phyloP scores from a whole-genome alignment of 2,113 vertebrate species.

The Plestiodon gilberti region DNA sequence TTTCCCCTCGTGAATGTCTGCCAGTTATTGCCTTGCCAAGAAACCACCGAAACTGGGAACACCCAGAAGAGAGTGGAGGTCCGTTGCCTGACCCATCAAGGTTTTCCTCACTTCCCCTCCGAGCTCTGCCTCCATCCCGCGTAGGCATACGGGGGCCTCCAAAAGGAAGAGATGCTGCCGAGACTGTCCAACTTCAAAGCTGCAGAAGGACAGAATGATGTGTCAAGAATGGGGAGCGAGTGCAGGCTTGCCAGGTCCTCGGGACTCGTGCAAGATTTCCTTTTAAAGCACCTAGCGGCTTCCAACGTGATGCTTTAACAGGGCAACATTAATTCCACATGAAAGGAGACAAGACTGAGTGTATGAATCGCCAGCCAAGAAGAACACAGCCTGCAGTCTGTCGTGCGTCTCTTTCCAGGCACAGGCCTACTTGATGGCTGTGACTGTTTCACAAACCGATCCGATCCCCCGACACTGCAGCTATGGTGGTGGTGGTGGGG shows the following conservation, averaged over 20 bases:
- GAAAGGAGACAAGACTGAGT: constrained; percentile 60
- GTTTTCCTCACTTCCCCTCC: constrained; percentile 1
- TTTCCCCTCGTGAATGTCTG: neutral
- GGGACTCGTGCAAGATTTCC: constrained; percentile 43
- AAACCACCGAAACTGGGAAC: rapidly evolving
- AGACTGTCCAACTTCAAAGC: constrained; percentile 52
- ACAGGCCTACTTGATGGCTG: constrained; percentile 12
- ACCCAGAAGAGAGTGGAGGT: neutral
- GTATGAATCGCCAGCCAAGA: constrained; percentile 26
- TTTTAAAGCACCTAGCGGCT: constrained; percentile 53
- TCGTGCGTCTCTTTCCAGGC: rapidly evolving
- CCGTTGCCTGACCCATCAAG: rapidly evolving
- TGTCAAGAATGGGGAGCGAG: constrained; percentile 30
- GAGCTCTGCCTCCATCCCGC: neutral
- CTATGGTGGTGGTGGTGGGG: no score
- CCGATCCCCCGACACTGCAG: no score
- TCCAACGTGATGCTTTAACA: constrained; percentile 54
- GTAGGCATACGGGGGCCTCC: neutral
- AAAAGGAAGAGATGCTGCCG: constrained; percentile 21
- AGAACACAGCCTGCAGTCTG: constrained; percentile 18
- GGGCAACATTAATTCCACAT: constrained; percentile 50
- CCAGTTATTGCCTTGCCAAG: neutral
- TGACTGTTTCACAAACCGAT: no score
- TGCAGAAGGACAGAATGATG: constrained; percentile 56
- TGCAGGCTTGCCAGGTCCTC: constrained; percentile 56